phyloP scores from a whole-genome alignment of 1,140 invertebrate species.

The Ceratina australensis region DNA sequence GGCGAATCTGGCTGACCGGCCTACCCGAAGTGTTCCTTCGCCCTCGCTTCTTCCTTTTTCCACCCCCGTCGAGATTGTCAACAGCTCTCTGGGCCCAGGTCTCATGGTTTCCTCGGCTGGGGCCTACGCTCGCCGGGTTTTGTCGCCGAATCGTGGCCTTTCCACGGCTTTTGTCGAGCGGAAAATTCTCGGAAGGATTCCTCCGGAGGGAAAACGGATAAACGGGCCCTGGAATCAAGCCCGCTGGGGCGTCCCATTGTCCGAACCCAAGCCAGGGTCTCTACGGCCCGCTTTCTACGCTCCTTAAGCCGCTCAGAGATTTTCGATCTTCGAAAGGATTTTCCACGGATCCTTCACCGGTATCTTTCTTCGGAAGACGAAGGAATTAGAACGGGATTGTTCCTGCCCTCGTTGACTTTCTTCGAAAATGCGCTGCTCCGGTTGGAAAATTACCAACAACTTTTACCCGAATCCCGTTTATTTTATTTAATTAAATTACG shows the following conservation, averaged over 20 bases:
- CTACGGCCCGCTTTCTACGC: constrained; percentile 11
- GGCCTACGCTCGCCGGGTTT: too few species aligned
- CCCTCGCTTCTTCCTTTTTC: neutral
- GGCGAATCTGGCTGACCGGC: constrained; percentile 27
- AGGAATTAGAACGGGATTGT: neutral
- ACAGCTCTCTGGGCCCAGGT: constrained; percentile 38
- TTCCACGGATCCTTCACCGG: neutral
- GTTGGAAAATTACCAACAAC: too few species aligned
- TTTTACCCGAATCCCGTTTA: too few species aligned
- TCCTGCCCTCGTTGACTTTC: neutral
- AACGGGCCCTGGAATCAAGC: constrained; percentile 48
- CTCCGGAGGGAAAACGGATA: constrained; percentile 51
- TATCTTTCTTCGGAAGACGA: neutral
- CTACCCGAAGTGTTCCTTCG: constrained; percentile 62
- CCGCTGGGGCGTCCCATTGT: constrained; percentile 69
- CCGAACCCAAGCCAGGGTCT: constrained; percentile 45
- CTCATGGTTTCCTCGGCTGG: neutral
- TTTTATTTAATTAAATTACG: too few species aligned
- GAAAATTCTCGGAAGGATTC: constrained; percentile 77
- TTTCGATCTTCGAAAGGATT: constrained; percentile 47
- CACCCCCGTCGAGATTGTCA: constrained; percentile 37
- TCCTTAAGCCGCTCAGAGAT: constrained; percentile 26
- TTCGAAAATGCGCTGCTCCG: neutral
- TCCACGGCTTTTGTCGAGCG: constrained; percentile 63
- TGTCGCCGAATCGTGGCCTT: constrained; percentile 25